These are phyloP conservation scores for Meriones unguiculatus DNA, from an alignment of 2,113 vertebrate genomes.

Conservation along the genomic window DNA sequence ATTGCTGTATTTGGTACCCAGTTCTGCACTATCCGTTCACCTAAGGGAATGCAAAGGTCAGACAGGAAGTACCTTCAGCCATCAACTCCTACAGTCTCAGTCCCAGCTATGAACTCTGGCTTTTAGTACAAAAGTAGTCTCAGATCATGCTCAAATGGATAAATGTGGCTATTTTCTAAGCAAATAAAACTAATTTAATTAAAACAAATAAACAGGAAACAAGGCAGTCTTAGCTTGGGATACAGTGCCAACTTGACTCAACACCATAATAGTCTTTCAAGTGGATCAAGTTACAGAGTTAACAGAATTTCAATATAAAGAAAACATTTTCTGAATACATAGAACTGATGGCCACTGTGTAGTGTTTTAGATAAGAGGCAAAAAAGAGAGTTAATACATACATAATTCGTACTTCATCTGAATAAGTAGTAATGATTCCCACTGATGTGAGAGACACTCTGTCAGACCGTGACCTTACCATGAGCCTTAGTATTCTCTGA, in stretches of 20 bases:
- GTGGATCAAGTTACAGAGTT: not conserved
- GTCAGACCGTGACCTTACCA: not conserved
- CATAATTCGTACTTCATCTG: not conserved
- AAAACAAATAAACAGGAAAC: not conserved
- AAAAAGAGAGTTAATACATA: not conserved
- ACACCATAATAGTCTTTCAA: not conserved
- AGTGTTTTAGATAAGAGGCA: not conserved
- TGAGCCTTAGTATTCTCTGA: not conserved
- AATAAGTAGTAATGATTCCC: not conserved
- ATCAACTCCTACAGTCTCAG: not conserved
- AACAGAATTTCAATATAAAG: not conserved
- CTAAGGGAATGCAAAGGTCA: not conserved
- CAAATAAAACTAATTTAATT: not conserved
- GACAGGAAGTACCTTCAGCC: not conserved
- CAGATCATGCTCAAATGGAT: not conserved
- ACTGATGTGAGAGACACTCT: not conserved
- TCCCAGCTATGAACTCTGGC: not conserved
- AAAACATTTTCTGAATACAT: not conserved
- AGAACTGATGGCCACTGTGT: not conserved
- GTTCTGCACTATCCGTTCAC: not conserved
- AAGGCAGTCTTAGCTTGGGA: not conserved
- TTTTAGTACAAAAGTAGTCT: slow-evolving; percentile 28
- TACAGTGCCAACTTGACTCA: not conserved
- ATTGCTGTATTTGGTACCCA: not conserved
- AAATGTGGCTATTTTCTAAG: not conserved